phyloP scores from a whole-genome alignment of 2,113 vertebrate species.

The Chloroceryle aenea region DNA sequence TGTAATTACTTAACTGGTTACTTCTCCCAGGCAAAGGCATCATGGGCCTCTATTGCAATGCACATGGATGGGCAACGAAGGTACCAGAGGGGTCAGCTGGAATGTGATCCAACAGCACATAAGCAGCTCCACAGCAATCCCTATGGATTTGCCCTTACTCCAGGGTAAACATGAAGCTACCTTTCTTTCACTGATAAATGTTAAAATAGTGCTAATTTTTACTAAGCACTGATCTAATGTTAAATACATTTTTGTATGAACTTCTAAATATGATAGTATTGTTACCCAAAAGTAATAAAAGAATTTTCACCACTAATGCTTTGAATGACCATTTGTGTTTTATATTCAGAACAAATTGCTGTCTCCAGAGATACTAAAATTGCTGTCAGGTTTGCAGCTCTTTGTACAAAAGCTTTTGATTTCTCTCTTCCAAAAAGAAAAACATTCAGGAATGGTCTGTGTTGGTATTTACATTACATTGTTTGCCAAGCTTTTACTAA shows the following conservation, averaged over 20 bases:
- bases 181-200: not conserved
- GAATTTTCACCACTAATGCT: not conserved
- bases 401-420: not conserved
- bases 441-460: not conserved
- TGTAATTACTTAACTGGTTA: not conserved
- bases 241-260: not conserved
- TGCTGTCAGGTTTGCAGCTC: not conserved
- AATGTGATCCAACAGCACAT: not conserved
- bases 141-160: not conserved
- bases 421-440: not conserved
- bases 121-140: not conserved
- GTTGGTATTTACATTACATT: not conserved
- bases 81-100: not conserved
- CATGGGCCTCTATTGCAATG: fast-evolving
- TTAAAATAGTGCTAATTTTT: not conserved
- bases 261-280: not conserved
- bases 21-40: not conserved
- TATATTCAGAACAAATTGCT: not conserved
- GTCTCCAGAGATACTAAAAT: not conserved
- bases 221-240: not conserved
- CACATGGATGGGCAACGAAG: fast-evolving
- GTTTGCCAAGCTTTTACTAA: not conserved
- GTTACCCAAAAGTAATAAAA: not conserved
- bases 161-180: not conserved
- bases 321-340: not conserved